phyloP scores from a whole-genome alignment of 1,140 invertebrate species.

The Pseudomyrmex cubaensis region DNA sequence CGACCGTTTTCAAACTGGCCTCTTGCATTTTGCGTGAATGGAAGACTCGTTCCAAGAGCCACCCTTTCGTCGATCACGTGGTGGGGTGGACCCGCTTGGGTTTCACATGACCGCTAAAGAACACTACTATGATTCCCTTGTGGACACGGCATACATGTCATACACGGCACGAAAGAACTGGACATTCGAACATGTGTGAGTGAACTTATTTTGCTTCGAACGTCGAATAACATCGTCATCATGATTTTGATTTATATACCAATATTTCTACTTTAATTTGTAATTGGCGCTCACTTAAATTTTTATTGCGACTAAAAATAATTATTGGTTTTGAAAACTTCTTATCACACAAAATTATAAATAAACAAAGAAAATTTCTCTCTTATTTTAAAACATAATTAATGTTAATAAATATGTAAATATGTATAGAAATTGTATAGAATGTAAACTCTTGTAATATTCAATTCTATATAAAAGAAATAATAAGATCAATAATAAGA shows the following conservation, averaged over 20 bases:
- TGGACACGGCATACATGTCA: conserved; percentile 14
- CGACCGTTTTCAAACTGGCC: conserved; percentile 79
- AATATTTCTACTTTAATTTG: not conserved
- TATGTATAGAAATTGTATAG: too few species aligned
- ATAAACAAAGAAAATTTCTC: too few species aligned
- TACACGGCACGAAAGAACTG: conserved; percentile 52
- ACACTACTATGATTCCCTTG: conserved; percentile 60
- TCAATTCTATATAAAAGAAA: too few species aligned
- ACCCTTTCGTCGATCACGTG: conserved; percentile 77
- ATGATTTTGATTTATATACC: too few species aligned
- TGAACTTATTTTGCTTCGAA: not conserved
- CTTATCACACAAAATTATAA: too few species aligned
- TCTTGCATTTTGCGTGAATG: conserved; percentile 80
- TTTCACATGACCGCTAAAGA: conserved; percentile 73
- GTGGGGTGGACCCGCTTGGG: conserved; percentile 78
- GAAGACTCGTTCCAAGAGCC: conserved; percentile 72
- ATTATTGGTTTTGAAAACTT: too few species aligned
- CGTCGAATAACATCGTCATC: not conserved
- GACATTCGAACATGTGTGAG: conserved; percentile 37
- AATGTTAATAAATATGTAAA: too few species aligned
- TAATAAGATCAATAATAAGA: too few species aligned
- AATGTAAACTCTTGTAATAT: too few species aligned
- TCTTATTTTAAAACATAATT: too few species aligned
- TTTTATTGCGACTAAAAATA: not conserved
- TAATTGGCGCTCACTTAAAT: not conserved